Conservation (phyloP, 2,888 invertebrate genomes). For the Meta bourneti region DNA sequence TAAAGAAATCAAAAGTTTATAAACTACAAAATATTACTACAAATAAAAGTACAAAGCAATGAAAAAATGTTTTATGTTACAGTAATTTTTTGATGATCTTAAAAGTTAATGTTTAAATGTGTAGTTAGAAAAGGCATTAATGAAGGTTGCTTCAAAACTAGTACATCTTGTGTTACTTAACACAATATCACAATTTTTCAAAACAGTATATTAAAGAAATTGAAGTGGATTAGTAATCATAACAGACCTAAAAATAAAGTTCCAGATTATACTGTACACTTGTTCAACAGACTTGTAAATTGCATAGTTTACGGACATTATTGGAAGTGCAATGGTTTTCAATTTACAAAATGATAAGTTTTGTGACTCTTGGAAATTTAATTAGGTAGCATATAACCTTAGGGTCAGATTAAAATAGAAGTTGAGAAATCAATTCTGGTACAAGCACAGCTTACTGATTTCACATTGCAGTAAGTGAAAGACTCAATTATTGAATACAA, state of each 20-base stretch:
- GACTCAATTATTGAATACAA: constrained; percentile 15
- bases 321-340: not conserved
- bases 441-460: not conserved
- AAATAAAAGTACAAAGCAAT: too few relatives aligned
- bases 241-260: not conserved
- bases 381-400: too few relatives aligned
- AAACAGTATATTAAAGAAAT: not conserved
- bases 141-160: not conserved
- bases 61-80: not conserved
- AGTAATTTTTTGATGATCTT: not conserved
- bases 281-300: not conserved
- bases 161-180: not conserved
- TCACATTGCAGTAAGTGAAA: not conserved
- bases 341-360: not conserved
- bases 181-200: not conserved
- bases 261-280: not conserved
- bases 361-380: too few relatives aligned
- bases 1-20: too few relatives aligned
- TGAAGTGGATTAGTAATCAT: not conserved
- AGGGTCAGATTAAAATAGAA: not conserved
- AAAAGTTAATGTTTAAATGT: not conserved
- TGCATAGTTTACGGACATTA: not conserved
- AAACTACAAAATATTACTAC: too few relatives aligned
- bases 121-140: not conserved
- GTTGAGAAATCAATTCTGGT: not conserved